Evolutionary conservation across 2,113 vertebrate genomes (phyloP).

Genomic region (Emydura subglobosa): DNA sequence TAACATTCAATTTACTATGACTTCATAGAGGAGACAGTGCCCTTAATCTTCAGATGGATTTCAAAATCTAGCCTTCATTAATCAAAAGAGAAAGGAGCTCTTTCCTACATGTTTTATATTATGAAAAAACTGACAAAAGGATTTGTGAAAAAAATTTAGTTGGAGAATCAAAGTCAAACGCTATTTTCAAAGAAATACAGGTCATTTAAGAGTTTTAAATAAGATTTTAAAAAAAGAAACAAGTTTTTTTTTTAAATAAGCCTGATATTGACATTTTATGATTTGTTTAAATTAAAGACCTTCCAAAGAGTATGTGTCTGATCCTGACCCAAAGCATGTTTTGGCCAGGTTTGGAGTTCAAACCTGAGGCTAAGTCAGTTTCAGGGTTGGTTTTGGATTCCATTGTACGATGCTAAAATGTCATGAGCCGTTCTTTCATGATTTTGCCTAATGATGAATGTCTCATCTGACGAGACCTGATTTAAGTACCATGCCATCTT

Average conservation of each 20-base stretch:
- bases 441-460: neutral
- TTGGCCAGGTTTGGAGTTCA: neutral
- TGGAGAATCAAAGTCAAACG: neutral
- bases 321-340: neutral
- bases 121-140: conserved; percentile 15
- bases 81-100: conserved; percentile 10
- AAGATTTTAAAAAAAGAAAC: neutral
- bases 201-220: neutral
- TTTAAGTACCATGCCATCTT: neutral
- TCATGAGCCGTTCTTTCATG: neutral
- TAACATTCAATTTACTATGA: conserved; percentile 57
- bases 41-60: conserved; percentile 61
- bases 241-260: neutral
- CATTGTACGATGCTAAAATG: neutral
- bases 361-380: neutral
- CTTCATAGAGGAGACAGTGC: conserved; percentile 35
- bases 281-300: neutral
- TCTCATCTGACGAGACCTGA: neutral
- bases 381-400: neutral
- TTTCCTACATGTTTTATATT: conserved; percentile 15
- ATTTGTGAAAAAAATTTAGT: neutral
- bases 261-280: conserved; percentile 8
- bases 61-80: conserved; percentile 45
- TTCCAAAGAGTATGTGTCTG: neutral
- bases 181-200: neutral